These are phyloP conservation scores for Marmota flaviventris DNA, from an alignment of 2,113 vertebrate species.

Conservation along the genomic window DNA sequence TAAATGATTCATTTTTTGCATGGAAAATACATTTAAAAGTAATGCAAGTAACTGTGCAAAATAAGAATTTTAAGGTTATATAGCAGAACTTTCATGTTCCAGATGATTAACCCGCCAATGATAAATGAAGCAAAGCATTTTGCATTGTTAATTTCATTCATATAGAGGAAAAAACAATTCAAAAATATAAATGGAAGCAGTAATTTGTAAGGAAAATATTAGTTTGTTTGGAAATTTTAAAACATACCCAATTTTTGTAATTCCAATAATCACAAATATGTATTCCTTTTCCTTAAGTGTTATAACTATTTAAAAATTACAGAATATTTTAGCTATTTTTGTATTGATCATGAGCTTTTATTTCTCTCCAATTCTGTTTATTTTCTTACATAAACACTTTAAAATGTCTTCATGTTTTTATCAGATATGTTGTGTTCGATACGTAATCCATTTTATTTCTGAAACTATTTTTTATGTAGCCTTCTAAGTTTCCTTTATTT, in stretches of 20 bases:
- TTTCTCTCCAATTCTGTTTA: too few relatives aligned
- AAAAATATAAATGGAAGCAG: constrained; percentile 2
- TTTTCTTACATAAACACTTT: too few relatives aligned
- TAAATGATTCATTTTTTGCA: not conserved
- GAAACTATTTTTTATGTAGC: too few relatives aligned
- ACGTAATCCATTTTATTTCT: too few relatives aligned
- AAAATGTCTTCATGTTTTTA: too few relatives aligned
- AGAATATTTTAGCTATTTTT: too few relatives aligned
- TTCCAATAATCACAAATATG: not conserved
- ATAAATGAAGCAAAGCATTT: constrained; percentile 45
- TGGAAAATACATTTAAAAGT: not conserved
- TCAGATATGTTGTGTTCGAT: too few relatives aligned
- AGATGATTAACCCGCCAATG: constrained; percentile 56
- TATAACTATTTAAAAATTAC: too few relatives aligned
- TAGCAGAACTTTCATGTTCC: constrained; percentile 79
- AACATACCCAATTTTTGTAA: constrained; percentile 26
- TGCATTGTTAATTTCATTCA: constrained; percentile 64
- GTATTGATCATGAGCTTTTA: too few relatives aligned
- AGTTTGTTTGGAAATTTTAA: not conserved
- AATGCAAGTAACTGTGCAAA: constrained; percentile 33
- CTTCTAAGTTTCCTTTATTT: constrained; percentile 11
- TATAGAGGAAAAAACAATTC: constrained; percentile 27
- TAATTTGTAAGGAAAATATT: constrained; percentile 42
- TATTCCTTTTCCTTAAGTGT: too few relatives aligned
- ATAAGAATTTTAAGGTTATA: constrained; percentile 51